These are phyloP conservation scores for Beroe forskalii DNA, from an alignment of 37 sponge, comb jelly and placozoan genomes.

Conservation along the genomic window DNA sequence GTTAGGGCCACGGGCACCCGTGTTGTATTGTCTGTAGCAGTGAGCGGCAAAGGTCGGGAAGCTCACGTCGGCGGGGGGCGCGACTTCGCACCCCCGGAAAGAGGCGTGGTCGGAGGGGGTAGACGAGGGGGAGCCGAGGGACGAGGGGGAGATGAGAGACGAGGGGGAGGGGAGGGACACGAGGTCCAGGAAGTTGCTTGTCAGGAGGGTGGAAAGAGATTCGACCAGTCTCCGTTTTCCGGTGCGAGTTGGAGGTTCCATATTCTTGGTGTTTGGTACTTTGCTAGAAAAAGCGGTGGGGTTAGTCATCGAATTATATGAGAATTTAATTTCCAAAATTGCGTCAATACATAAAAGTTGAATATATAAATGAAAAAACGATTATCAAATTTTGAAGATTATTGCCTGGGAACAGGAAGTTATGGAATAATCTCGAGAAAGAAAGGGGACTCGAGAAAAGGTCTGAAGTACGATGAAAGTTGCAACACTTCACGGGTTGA, in stretches of 20 bases:
- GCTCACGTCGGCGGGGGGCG: neutral
- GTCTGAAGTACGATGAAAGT: no score
- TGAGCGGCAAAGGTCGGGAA: neutral
- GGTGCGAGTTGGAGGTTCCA: neutral
- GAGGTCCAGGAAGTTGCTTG: neutral
- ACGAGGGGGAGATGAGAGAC: neutral
- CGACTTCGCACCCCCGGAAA: neutral
- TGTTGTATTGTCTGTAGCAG: constrained; percentile 11
- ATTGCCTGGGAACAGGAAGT: no score
- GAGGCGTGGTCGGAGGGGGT: neutral
- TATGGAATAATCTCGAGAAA: no score
- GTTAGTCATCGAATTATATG: neutral
- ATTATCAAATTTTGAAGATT: no score
- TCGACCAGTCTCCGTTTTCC: constrained; percentile 9
- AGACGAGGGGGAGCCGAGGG: neutral
- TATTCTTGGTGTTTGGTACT: neutral
- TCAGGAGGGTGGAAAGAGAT: neutral
- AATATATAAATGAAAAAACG: no score
- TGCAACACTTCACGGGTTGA: no score
- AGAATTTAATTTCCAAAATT: neutral
- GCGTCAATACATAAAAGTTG: no score
- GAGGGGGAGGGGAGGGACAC: constrained; percentile 27
- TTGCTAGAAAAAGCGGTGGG: neutral
- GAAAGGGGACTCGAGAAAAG: neutral
- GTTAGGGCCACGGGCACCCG: neutral